Percentiles rank a stretch among this genome's conserved stretches.
Conservation (phyloP, 2,113 vertebrate species). For the Montifringilla adamsi region DNA sequence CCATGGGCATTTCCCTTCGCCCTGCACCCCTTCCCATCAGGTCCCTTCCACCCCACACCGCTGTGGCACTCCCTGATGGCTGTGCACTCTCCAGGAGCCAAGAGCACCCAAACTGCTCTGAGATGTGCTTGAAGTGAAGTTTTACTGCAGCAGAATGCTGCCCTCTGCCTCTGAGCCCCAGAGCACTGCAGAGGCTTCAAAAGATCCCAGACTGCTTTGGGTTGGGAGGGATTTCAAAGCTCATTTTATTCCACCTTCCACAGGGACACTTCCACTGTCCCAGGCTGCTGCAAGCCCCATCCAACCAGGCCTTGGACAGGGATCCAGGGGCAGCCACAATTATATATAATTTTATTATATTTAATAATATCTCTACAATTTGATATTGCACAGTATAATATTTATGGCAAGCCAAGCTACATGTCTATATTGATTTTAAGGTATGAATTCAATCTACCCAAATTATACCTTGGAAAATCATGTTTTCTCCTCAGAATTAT, state of each 20-base stretch:
- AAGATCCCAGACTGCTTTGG: not conserved
- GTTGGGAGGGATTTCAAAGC: not conserved
- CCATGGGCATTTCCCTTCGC: no score
- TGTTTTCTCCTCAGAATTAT: fast-evolving
- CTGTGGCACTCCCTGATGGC: no score
- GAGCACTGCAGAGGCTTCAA: not conserved
- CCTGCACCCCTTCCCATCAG: not conserved
- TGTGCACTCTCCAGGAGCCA: fast-evolving
- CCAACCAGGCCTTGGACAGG: not conserved
- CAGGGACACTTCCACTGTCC: not conserved
- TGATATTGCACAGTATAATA: not conserved
- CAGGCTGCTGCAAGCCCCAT: not conserved
- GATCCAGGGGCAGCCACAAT: not conserved
- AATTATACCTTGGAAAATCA: not conserved
- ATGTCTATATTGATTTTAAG: fast-evolving
- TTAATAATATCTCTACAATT: no score
- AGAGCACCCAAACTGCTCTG: fast-evolving
- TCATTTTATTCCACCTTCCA: not conserved
- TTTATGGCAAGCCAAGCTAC: not conserved
- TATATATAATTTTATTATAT: not conserved
- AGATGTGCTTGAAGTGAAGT: fast-evolving
- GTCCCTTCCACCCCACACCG: not conserved
- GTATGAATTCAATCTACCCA: not conserved
- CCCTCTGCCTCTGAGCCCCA: not conserved
- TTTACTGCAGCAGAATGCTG: not conserved